These are phyloP conservation scores for Pseudomugil tenellus DNA, from an alignment of 2,797 vertebrate genomes.

Conservation along the genomic window DNA sequence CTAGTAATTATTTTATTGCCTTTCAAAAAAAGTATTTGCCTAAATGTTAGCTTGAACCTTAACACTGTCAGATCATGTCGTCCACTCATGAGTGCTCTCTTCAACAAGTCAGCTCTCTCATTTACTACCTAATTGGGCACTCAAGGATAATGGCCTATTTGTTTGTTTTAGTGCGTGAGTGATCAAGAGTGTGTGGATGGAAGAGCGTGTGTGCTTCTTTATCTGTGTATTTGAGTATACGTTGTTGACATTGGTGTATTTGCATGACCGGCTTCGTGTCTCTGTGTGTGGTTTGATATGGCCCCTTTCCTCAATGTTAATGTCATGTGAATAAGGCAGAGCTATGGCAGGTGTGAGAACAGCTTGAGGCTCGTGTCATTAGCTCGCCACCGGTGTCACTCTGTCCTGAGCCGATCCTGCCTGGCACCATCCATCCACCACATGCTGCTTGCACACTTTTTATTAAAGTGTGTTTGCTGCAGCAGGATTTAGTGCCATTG, in stretches of 20 bases:
- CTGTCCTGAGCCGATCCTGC: slow-evolving; percentile 60
- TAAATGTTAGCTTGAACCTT: slow-evolving; percentile 37
- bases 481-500: slow-evolving; percentile 40
- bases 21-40: slow-evolving; percentile 10
- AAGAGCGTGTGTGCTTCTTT: slow-evolving; percentile 13
- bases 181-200: slow-evolving; percentile 35
- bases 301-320: slow-evolving; percentile 68
- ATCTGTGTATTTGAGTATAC: neutral
- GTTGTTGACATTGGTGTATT: slow-evolving; percentile 18
- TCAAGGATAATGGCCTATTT: slow-evolving; percentile 75
- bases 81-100: slow-evolving; percentile 33
- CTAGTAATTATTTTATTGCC: neutral
- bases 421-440: slow-evolving; percentile 64
- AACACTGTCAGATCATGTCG: slow-evolving; percentile 25
- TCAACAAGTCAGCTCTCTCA: slow-evolving; percentile 54
- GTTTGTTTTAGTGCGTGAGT: slow-evolving; percentile 51
- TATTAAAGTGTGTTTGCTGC: slow-evolving; percentile 50
- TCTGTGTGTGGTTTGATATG: slow-evolving; percentile 32
- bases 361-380: slow-evolving; percentile 78
- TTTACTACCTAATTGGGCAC: slow-evolving; percentile 71
- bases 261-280: slow-evolving; percentile 33
- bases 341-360: slow-evolving; percentile 77
- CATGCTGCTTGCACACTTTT: slow-evolving; percentile 51
- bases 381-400: slow-evolving; percentile 70
- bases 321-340: slow-evolving; percentile 69